Conservation (phyloP, 2,888 invertebrate species). For the Drosophila paranaensis region DNA sequence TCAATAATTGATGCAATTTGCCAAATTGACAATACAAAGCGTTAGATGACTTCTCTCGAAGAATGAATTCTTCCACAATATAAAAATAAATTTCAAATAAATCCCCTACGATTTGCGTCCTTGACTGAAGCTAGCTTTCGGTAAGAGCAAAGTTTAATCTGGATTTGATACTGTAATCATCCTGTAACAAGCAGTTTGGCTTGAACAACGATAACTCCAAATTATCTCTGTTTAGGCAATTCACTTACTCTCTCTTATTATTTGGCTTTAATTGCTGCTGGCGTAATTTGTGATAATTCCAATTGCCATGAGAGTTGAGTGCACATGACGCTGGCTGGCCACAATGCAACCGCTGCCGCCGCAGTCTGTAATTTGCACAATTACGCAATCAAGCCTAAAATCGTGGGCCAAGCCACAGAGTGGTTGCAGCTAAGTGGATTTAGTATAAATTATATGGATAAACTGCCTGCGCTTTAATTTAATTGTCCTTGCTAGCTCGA, state of each 20-base stretch:
- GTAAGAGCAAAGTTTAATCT: neutral
- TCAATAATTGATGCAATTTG: conserved; percentile 54
- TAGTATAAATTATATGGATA: neutral
- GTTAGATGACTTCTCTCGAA: neutral
- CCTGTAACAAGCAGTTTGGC: neutral
- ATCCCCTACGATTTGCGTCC: neutral
- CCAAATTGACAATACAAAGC: conserved; percentile 35
- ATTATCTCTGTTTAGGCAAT: neutral
- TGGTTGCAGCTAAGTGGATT: conserved; percentile 1
- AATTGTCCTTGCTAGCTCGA: neutral
- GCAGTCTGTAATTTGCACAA: conserved; percentile 32
- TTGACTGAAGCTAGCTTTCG: too few relatives aligned
- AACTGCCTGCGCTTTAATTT: neutral
- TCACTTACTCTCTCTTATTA: neutral
- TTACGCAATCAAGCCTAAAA: conserved; percentile 29
- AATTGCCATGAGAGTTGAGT: neutral
- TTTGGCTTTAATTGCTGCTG: neutral
- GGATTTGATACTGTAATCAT: too few relatives aligned
- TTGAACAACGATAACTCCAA: neutral
- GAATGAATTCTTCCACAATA: neutral
- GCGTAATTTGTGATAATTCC: neutral
- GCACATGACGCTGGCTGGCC: conserved; percentile 31
- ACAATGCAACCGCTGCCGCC: conserved; percentile 33
- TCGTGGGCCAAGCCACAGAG: neutral
- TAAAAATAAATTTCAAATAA: too few relatives aligned